Conservation (phyloP, 2,113 vertebrate genomes). For the Raja brachyura region DNA sequence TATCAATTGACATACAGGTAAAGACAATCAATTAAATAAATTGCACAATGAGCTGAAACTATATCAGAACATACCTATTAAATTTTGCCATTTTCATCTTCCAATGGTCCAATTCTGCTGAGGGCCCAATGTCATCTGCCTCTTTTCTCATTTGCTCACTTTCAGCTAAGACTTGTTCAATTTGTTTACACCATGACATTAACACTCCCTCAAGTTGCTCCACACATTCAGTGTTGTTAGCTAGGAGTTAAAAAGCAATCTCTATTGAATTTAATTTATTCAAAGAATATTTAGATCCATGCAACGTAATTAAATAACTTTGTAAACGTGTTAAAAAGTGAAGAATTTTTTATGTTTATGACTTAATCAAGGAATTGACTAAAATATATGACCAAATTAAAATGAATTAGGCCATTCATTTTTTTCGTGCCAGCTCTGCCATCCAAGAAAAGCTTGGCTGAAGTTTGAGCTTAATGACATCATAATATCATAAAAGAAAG, state of each 20-base stretch:
- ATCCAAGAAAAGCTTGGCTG: too few species aligned
- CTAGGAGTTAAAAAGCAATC: conserved; percentile 47
- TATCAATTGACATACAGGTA: not conserved
- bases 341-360: not conserved
- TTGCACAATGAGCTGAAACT: not conserved
- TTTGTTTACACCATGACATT: conserved; percentile 64
- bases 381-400: not conserved
- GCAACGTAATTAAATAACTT: not conserved
- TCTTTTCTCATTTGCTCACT: conserved; percentile 72
- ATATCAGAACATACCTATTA: conserved; percentile 55
- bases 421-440: too few species aligned
- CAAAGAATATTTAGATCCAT: not conserved
- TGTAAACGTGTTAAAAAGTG: not conserved
- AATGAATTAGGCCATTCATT: not conserved
- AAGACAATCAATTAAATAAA: not conserved
- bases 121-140: conserved; percentile 64
- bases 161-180: conserved; percentile 62
- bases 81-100: conserved; percentile 67
- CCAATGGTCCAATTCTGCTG: conserved; percentile 69
- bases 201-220: conserved; percentile 59
- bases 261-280: not conserved
- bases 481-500: too few species aligned
- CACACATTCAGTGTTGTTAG: conserved; percentile 59
- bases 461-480: too few species aligned
- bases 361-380: not conserved